Conservation (phyloP, 2,113 vertebrate species). For the Myiozetetes cayanensis region DNA sequence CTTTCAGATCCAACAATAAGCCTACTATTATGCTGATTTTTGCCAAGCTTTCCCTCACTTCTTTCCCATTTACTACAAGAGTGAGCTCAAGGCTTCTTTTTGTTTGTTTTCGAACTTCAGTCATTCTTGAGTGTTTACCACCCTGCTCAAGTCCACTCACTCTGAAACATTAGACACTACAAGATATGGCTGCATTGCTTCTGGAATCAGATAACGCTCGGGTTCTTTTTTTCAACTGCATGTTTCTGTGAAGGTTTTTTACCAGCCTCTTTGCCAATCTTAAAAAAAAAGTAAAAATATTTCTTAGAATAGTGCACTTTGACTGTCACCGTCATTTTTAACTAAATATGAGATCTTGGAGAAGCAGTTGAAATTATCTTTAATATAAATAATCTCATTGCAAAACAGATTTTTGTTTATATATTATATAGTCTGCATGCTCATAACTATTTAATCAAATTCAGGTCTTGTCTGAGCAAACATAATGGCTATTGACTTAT, state of each 20-base stretch:
- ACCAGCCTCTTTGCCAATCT: not conserved
- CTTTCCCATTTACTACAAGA: conserved; percentile 44
- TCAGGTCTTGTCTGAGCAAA: conserved; percentile 34
- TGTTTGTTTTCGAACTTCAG: conserved; percentile 40
- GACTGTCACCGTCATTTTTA: not conserved
- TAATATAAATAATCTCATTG: not conserved
- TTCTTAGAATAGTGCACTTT: not conserved
- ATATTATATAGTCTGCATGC: not conserved
- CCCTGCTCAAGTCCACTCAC: conserved; percentile 14
- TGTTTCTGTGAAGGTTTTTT: not conserved
- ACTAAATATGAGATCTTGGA: not conserved
- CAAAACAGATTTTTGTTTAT: not conserved
- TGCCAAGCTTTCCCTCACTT: conserved; percentile 50
- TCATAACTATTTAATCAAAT: conserved; percentile 40
- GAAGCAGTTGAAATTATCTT: not conserved
- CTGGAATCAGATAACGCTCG: not conserved
- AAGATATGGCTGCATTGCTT: not conserved
- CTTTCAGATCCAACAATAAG: conserved; percentile 64
- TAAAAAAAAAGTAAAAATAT: not conserved
- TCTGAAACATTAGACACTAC: not conserved
- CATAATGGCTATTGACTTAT: conserved; percentile 14
- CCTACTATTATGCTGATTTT: conserved; percentile 68
- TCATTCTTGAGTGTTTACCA: conserved; percentile 52
- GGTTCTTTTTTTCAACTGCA: not conserved
- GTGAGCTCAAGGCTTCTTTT: conserved; percentile 51